Base-by-base conservation (phyloP, 2,888 invertebrate genomes). In the Psylliodes chrysocephalus region DNA sequence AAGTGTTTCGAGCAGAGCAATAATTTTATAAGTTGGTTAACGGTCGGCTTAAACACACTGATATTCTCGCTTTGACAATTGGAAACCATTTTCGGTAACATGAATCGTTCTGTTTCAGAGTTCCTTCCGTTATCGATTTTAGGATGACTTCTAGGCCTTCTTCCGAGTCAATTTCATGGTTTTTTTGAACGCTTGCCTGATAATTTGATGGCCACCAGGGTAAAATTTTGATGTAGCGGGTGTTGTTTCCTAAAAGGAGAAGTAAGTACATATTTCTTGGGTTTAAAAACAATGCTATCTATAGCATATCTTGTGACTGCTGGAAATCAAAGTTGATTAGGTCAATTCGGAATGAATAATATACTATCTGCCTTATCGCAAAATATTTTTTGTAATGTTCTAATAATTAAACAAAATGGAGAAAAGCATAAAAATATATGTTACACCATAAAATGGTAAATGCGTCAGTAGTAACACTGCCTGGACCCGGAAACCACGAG, bases 181-280 rank as follows among this genome's bases (percentile, higher is more conserved):
- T n/a, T n/a, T n/a, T n/a, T n/a, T n/a, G n/a, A 52, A 33, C 18
- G 71, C 73, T 18, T 67, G 52, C 60, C 68, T 14, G 75, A 77
- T 68, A 73, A 71, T 47, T 44, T 60, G 56, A 73, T 74, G 64
- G 69, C 76, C 51, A 73, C 70, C 71, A 77, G 73, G 68, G 71
- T 65, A 73, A 77, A 67, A 10, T 65, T 67, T 38, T 25, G 51
- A 40, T 60, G 59, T 15, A 70, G 33, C 2, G 74, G 75, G 30
- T 76, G 77, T 3, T 59, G 44, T 5, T 57, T 38, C 40, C 74
- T 75, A 66, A 63, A 64, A 73, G 69, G 64, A 12, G 63, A 60
- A 25, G 54, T 46, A 15, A 76, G 57, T 15, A 76, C 63, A 60
- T 33, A 63, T 35, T 52, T 38, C 18, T 22, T 33, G 35, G 67